Base-by-base conservation (phyloP, 2,113 vertebrate species). In the Phylloscopus trochilus region DNA sequence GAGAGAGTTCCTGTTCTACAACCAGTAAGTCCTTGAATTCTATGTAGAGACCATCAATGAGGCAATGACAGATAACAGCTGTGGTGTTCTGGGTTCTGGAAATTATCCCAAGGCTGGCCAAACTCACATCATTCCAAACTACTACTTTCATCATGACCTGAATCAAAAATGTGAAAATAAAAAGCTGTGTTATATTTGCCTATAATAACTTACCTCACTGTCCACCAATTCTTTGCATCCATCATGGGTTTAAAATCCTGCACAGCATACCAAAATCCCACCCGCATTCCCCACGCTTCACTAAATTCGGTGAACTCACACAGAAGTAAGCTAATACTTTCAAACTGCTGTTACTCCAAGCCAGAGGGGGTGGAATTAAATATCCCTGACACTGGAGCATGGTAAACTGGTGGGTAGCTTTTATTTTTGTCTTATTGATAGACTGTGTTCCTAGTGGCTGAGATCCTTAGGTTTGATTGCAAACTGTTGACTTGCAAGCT, bases 401-500 rank as follows among this genome's bases (percentile, higher is more conserved):
- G 13, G 30, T 39, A 75, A 78, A 92, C 49, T 79, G 30, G 56
- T 74, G 43, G 23, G 59, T 55, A 41, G 30, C 21, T 82, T 83
- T 92, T 74, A 46, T 63, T 92, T 91, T 83, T 73, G 31, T 76
- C 72, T 79, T 87, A 56, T 51, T 91, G 56, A 63, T 64, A 83
- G 79, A 35, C 31, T 64, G 31, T 79, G 51, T 55, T 95, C 87
- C 78, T 82, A 15, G 55, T 39, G 49, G 28, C 67, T 67, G 79
- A 85, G 64, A 83, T 93, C 43, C 24, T 89, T 67, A 43, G 28
- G 47, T 58, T 80, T 90, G 85, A 90, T 74, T 94, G 75, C 77
- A 83, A 91, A 73, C 27, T 91, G 91, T 74, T 91, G 93, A 89
- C 83, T 92, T 86, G 75, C 72, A 88, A 90, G 69, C 55, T 93